Evolutionary conservation across 2,113 vertebrate genomes (phyloP), one percentile per base, ranked within the genome.

Genomic region (Lutjanus erythropterus): DNA sequence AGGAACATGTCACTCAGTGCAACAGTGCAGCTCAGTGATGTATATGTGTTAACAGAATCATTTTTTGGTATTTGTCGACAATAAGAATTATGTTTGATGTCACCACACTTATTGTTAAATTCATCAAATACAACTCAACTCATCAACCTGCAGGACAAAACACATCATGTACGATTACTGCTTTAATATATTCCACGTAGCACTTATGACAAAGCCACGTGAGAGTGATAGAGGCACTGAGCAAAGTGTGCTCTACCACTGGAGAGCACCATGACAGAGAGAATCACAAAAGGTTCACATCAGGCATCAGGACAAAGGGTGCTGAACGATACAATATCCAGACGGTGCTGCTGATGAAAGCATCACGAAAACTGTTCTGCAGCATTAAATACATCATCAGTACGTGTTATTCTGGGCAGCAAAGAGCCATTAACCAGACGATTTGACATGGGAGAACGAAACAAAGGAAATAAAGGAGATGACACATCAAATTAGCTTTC

Each of bases 211-310:
- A 37, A 42, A 44, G 23, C 49, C 64, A 60, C 9, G 42, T 79
- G 59, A 67, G 29, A 31, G 70, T 59, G 42, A 21, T 3, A 23
- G 29, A 55, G 50, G 50, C 25, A 23, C 19, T 25, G 18, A 60
- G 69, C n/a, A 71, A 61, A 60, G 58, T 64, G 56, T 77, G 39
- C 53, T 71, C 1, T 47, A 31, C 55, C 10, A 25, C 19, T 81
- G 47, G 55, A 65, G 71, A 81, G 1, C 59, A 33, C 33, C 23
- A 23, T 68, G 33, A 75, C 50, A 75, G 47, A 59, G 37, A 47
- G 16, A 6, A 67, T 39, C 29, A 52, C 52, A 78, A 74, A 66
- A 49, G 72, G 49, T 72, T 71, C 29, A 65, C 27, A 44, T 76
- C 47, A 55, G 31, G 35, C 39, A 42, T 77, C 44, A 41, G 74